phyloP scores from a whole-genome alignment of 2,113 vertebrate species.

The Bufo bufo region DNA sequence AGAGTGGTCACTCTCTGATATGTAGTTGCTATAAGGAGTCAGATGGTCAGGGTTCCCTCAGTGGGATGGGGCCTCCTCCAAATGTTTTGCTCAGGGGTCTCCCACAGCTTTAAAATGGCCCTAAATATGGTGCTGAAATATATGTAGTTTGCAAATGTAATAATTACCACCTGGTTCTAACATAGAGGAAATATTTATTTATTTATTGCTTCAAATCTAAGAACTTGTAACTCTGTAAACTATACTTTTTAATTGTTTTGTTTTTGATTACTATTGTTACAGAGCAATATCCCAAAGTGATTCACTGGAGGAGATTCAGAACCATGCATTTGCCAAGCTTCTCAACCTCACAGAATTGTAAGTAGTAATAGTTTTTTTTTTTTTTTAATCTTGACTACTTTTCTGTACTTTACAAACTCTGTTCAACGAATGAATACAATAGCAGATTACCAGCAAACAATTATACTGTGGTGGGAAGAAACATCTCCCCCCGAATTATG shows the following conservation, averaged over 20 bases:
- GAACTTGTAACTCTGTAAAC: background rate
- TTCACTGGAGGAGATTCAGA: conserved; percentile 80
- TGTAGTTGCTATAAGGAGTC: too few species aligned
- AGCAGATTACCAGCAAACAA: background rate
- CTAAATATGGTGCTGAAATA: background rate
- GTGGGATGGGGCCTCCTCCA: too few species aligned
- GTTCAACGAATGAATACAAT: background rate
- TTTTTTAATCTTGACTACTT: background rate
- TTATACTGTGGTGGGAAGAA: too few species aligned
- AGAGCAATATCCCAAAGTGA: conserved; percentile 90
- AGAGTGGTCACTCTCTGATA: too few species aligned
- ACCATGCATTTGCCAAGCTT: conserved; percentile 83
- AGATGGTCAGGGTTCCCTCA: too few species aligned
- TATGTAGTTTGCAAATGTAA: background rate
- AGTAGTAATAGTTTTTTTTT: conserved; percentile 65
- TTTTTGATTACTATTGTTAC: conserved; percentile 58
- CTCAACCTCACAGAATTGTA: conserved; percentile 87
- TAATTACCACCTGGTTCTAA: background rate
- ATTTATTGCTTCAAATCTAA: background rate
- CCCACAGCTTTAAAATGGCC: background rate
- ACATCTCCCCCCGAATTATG: too few species aligned
- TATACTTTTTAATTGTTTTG: background rate
- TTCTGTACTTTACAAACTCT: background rate
- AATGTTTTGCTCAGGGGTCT: too few species aligned
- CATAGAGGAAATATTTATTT: too few species aligned